Base-by-base conservation (phyloP, 1,140 invertebrate species). In the Propsilocerus akamusi region DNA sequence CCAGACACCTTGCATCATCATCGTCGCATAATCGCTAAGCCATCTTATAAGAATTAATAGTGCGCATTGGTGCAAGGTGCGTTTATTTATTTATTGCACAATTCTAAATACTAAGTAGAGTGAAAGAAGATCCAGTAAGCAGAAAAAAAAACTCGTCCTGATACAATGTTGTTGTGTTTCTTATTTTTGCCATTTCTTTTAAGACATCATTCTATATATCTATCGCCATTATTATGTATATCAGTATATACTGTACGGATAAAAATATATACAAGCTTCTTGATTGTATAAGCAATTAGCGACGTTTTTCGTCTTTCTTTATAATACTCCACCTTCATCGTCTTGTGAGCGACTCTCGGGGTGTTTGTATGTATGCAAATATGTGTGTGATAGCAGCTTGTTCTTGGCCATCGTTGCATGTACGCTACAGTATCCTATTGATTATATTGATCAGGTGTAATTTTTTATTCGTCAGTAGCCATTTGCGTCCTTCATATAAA, bases 241-340 rank as follows among this genome's bases (percentile, higher is more conserved):
- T n/a, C n/a, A n/a, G n/a, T n/a, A n/a, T n/a, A n/a, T n/a, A n/a
- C n/a, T n/a, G n/a, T n/a, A n/a, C n/a, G n/a, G n/a, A n/a, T n/a
- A n/a, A n/a, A n/a, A n/a, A n/a, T 41, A 41, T 41, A 20, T 41
- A 20, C 34, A 41, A 41, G n/a, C 22, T 41, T 41, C 22, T 41
- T 41, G 34, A 41, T 41, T 41, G 34, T 41, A 20, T 41, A 41
- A 41, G 34, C 34, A 41, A 41, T 41, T 41, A 41, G 34, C 34
- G 22, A 17, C 28, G 28, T 12, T n/a, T 12, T 14, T 20, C 34
- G 34, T 7, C 34, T 41, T 17, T 41, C 34, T 41, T 41, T 41
- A 41, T 20, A 41, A n/a, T n/a, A n/a, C n/a, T n/a, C n/a, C n/a
- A n/a, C n/a, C n/a, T n/a, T n/a, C n/a, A n/a, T n/a, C n/a, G n/a